Conservation (phyloP, 2,888 invertebrate genomes). For the Leptinotarsa juncta region DNA sequence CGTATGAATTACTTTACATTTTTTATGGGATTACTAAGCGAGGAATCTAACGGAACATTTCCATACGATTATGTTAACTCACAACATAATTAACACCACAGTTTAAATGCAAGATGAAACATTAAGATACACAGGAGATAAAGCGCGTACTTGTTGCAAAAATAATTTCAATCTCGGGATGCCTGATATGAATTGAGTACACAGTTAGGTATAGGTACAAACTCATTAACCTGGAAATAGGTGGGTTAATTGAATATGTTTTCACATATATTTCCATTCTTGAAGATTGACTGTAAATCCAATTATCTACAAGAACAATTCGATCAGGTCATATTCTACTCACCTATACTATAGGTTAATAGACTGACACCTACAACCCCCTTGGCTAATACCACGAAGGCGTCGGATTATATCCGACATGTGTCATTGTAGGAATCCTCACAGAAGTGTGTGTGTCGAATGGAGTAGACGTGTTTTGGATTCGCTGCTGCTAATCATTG, state of each 20-base stretch:
- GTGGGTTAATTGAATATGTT: neutral
- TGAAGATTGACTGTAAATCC: too few relatives aligned
- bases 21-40: conserved; percentile 30
- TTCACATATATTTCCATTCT: too few relatives aligned
- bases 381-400: too few relatives aligned
- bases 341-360: too few relatives aligned
- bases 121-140: conserved; percentile 42
- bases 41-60: conserved; percentile 41
- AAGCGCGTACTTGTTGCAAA: conserved; percentile 33
- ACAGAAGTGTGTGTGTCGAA: too few relatives aligned
- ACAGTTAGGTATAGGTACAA: conserved; percentile 18
- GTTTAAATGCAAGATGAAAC: conserved; percentile 40
- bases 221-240: conserved; percentile 10
- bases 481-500: too few relatives aligned
- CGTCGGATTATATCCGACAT: too few relatives aligned
- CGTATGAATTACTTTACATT: conserved; percentile 30
- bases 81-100: conserved; percentile 43
- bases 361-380: too few relatives aligned
- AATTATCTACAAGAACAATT: too few relatives aligned
- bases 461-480: too few relatives aligned
- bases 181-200: conserved; percentile 32
- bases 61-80: conserved; percentile 45
- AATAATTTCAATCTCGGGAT: conserved; percentile 38
- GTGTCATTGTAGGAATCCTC: too few relatives aligned
- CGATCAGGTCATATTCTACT: too few relatives aligned